A percentile compares a stretch with the other conserved stretches of the same genome.
phyloP scores from a whole-genome alignment of 2,888 invertebrate species.

The Desoria tigrina region DNA sequence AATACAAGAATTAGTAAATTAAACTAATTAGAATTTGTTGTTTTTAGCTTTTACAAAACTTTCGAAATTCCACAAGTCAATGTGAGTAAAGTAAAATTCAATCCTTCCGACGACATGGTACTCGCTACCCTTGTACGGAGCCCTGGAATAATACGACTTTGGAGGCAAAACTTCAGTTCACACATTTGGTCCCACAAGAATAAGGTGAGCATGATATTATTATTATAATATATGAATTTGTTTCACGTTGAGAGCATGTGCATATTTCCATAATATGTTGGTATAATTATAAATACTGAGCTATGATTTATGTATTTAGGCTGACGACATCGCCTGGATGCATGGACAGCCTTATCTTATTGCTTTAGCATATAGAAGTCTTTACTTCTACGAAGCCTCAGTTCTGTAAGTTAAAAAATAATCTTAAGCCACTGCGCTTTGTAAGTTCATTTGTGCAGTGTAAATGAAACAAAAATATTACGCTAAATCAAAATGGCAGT shows the following conservation, averaged over 20 bases:
- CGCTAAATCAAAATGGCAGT: too few relatives aligned
- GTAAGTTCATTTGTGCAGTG: too few relatives aligned
- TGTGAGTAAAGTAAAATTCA: slow-evolving; percentile 22
- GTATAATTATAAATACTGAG: not conserved
- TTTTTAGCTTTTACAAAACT: not conserved
- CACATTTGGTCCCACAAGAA: slow-evolving; percentile 29
- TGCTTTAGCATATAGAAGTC: slow-evolving; percentile 22
- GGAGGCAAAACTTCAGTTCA: slow-evolving; percentile 30
- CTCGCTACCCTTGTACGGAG: slow-evolving; percentile 25
- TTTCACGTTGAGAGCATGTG: not conserved
- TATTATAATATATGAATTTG: not conserved
- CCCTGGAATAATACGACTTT: slow-evolving; percentile 28
- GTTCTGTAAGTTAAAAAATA: not conserved
- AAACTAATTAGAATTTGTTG: not conserved
- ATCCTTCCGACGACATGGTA: slow-evolving; percentile 26
- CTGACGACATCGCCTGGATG: slow-evolving; percentile 30
- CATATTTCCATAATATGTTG: not conserved
- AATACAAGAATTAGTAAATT: not conserved
- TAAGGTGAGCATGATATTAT: slow-evolving; percentile 14
- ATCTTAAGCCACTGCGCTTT: too few relatives aligned
- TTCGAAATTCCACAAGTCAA: not conserved
- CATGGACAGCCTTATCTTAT: slow-evolving; percentile 27
- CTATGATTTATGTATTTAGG: slow-evolving; percentile 15
- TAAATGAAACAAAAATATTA: too few relatives aligned
- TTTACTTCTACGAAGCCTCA: slow-evolving; percentile 29